Evolutionary conservation across 2,113 vertebrate species (phyloP).

Genomic region (Apistogramma diplotaenia): DNA sequence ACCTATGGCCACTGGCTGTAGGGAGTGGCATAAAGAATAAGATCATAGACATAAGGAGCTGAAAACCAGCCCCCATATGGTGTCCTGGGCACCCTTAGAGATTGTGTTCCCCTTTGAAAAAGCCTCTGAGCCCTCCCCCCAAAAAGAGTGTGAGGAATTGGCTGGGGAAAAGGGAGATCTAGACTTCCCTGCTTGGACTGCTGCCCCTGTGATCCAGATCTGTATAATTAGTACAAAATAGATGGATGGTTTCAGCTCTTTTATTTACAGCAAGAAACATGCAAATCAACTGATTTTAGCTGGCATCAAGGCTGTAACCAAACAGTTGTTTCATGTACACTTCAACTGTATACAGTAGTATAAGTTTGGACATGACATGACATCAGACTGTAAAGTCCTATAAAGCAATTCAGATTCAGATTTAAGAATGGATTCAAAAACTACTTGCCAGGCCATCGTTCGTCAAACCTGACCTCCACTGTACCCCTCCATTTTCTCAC

Average conservation of each 20-base stretch:
- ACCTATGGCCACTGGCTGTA: background rate
- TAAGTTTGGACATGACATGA: background rate
- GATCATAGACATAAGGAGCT: background rate
- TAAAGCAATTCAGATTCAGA: constrained; percentile 2
- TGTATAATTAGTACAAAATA: background rate
- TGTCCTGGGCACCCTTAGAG: background rate
- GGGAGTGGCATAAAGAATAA: background rate
- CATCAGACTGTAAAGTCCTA: background rate
- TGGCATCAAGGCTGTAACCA: background rate
- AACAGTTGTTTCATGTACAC: background rate
- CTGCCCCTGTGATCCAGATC: background rate
- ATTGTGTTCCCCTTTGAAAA: background rate
- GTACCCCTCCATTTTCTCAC: constrained; percentile 15
- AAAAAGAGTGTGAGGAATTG: background rate
- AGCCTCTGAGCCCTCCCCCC: background rate
- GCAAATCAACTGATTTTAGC: background rate
- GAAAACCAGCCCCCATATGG: background rate
- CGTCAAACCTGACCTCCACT: background rate
- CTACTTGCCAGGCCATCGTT: constrained; percentile 11
- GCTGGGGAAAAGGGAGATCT: background rate
- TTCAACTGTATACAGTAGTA: background rate
- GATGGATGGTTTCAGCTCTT: background rate
- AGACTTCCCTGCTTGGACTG: background rate
- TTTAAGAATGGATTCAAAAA: background rate
- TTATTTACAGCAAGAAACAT: background rate